These are phyloP conservation scores for Pachyuromys duprasi DNA, from an alignment of 2,797 vertebrate genomes.

Conservation along the genomic window DNA sequence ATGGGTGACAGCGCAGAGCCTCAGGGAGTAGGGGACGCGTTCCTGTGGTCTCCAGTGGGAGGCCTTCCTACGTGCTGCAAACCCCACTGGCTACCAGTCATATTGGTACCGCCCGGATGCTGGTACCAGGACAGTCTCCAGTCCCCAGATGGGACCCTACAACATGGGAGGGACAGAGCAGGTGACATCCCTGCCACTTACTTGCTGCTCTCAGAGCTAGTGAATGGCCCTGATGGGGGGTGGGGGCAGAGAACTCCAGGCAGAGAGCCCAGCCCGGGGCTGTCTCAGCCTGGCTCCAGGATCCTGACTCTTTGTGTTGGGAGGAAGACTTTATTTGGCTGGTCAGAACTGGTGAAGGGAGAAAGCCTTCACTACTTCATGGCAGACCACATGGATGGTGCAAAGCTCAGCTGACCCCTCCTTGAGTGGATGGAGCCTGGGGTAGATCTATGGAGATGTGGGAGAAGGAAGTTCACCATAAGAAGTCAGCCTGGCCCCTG, in stretches of 20 bases:
- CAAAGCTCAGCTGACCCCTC: not conserved
- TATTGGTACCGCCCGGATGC: not conserved
- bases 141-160: not conserved
- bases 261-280: not conserved
- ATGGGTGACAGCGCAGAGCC: not conserved
- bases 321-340: not conserved
- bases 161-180: not conserved
- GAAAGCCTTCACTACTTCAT: not conserved
- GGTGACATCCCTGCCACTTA: not conserved
- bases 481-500: not conserved
- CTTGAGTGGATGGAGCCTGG: not conserved
- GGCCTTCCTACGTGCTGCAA: not conserved
- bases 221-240: too few relatives aligned
- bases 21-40: not conserved
- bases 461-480: not conserved
- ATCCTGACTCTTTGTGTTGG: not conserved
- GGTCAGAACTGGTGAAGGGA: not conserved
- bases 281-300: not conserved
- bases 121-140: not conserved
- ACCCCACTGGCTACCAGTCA: accelerated
- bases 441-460: not conserved
- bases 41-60: not conserved
- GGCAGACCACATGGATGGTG: not conserved
- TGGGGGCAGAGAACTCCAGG: accelerated
- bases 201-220: not conserved